Conservation (phyloP, 2,113 vertebrate genomes). For the Apodemus sylvaticus region DNA sequence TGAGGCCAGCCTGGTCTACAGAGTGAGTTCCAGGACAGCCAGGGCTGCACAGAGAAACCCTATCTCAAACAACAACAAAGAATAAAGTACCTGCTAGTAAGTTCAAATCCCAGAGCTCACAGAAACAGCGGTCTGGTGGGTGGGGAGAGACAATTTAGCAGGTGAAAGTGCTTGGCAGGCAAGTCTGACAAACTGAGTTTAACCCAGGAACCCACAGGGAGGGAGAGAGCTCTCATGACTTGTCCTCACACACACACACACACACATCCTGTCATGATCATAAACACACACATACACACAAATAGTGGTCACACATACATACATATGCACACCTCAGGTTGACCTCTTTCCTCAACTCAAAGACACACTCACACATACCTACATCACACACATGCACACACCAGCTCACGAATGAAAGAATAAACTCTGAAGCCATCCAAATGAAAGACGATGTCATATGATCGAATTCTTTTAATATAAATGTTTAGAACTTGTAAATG, state of each 20-base stretch:
- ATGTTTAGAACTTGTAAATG: not conserved
- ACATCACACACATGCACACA: not conserved
- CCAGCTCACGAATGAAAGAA: not conserved
- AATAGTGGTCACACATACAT: not conserved
- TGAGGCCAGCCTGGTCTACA: no score
- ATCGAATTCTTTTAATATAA: not conserved
- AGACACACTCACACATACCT: not conserved
- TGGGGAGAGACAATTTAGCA: no score
- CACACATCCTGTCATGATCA: not conserved
- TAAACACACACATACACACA: not conserved
- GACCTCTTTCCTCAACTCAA: not conserved
- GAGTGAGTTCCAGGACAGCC: no score
- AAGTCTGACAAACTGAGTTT: not conserved
- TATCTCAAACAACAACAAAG: no score
- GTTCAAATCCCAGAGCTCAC: not conserved
- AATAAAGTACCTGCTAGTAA: not conserved
- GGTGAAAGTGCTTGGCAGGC: no score
- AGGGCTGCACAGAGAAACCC: no score
- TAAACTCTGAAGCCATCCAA: not conserved
- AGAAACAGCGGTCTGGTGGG: not conserved
- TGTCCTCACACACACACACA: no score
- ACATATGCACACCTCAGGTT: not conserved
- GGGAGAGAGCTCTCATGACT: not conserved
- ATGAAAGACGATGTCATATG: not conserved
- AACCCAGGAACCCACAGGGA: not conserved